phyloP scores from a whole-genome alignment of 2,113 vertebrate genomes.

The Siphamia tubifer region DNA sequence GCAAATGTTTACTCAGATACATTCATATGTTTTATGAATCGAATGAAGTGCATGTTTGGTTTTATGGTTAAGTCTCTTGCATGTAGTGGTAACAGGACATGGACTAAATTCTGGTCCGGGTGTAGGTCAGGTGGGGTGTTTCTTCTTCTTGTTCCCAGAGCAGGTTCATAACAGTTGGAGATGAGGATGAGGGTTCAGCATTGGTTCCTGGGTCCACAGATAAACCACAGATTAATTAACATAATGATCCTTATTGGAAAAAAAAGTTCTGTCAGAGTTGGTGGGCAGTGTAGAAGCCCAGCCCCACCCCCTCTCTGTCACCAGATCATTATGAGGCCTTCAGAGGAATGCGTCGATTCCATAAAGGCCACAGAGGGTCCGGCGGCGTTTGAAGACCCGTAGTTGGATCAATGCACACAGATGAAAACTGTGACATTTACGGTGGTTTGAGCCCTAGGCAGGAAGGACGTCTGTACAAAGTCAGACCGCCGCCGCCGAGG shows the following conservation, averaged over 20 bases:
- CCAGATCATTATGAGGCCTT: slow-evolving; percentile 59
- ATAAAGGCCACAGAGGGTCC: slow-evolving; percentile 70
- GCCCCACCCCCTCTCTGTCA: slow-evolving; percentile 10
- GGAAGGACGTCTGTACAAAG: slow-evolving; percentile 51
- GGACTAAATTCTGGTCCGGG: too few relatives aligned
- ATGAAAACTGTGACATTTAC: slow-evolving; percentile 71
- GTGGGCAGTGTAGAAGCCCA: neutral
- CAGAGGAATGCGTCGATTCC: slow-evolving; percentile 65
- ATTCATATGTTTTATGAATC: too few relatives aligned
- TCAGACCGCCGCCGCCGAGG: slow-evolving; percentile 29
- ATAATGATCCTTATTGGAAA: slow-evolving; percentile 64
- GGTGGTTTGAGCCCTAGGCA: slow-evolving; percentile 52
- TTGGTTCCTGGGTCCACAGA: slow-evolving; percentile 36
- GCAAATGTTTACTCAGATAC: too few relatives aligned
- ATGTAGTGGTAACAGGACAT: too few relatives aligned
- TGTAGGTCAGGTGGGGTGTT: slow-evolving; percentile 18
- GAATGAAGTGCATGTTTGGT: too few relatives aligned
- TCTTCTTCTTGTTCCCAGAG: too few relatives aligned
- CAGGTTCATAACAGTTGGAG: too few relatives aligned
- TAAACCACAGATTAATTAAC: slow-evolving; percentile 66
- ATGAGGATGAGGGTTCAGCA: slow-evolving; percentile 9
- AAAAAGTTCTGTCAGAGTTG: slow-evolving; percentile 31
- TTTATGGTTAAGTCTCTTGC: too few relatives aligned
- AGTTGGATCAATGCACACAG: slow-evolving; percentile 60
- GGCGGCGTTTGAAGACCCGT: slow-evolving; percentile 50